These are phyloP conservation scores for Chalcis sispes DNA, from an alignment of 2,888 invertebrate genomes.

Conservation along the genomic window DNA sequence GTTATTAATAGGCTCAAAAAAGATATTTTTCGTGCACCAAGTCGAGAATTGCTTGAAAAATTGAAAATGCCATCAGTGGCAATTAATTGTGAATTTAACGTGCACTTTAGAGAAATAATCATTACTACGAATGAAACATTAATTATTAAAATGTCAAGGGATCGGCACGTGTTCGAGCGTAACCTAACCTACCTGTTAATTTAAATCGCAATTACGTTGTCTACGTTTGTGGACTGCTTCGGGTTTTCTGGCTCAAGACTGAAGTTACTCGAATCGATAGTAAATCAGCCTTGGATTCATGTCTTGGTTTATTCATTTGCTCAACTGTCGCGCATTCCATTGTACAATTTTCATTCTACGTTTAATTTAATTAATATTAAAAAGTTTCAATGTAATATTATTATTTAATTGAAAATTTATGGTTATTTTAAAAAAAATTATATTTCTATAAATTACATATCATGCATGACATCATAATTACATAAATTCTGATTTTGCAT, in stretches of 20 bases:
- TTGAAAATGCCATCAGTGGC: not conserved
- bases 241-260: conserved; percentile 15
- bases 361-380: too few relatives aligned
- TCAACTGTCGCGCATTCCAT: not conserved
- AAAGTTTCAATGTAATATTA: too few relatives aligned
- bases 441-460: too few relatives aligned
- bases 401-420: too few relatives aligned
- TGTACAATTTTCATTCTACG: not conserved
- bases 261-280: conserved; percentile 27
- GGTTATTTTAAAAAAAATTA: too few relatives aligned
- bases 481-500: too few relatives aligned
- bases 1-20: not conserved
- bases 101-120: conserved; percentile 37
- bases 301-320: conserved; percentile 11
- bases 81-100: conserved; percentile 22
- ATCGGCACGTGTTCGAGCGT: conserved; percentile 23
- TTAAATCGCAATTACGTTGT: conserved; percentile 43
- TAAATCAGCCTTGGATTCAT: not conserved
- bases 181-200: conserved; percentile 33
- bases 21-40: not conserved
- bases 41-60: not conserved
- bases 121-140: conserved; percentile 33
- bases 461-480: too few relatives aligned
- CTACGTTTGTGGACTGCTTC: conserved; percentile 21
- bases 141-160: conserved; percentile 44